Evolutionary conservation across 2,888 invertebrate species (phyloP).

Genomic region (Drosophila tripunctata): DNA sequence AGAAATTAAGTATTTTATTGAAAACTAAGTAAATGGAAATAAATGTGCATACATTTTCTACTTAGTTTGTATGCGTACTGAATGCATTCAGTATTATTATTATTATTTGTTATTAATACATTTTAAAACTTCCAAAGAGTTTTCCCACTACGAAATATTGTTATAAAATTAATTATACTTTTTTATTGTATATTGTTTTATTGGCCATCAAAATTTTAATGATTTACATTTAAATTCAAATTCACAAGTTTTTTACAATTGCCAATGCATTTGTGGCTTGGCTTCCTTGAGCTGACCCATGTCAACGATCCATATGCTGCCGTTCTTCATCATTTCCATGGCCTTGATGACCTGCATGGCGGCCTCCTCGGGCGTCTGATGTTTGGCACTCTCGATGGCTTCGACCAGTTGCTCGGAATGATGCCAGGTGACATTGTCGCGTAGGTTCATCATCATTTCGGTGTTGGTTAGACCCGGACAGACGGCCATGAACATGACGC

Average conservation of each 20-base stretch:
- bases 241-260: slow-evolving; percentile 55
- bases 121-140: too few species aligned
- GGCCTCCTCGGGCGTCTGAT: slow-evolving; percentile 81
- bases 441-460: slow-evolving; percentile 80
- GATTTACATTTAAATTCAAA: not conserved
- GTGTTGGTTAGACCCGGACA: slow-evolving; percentile 81
- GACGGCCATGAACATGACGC: slow-evolving; percentile 78
- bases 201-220: too few species aligned
- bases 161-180: too few species aligned
- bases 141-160: too few species aligned
- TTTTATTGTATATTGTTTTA: too few species aligned
- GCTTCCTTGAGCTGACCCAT: slow-evolving; percentile 80
- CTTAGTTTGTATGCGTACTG: too few species aligned
- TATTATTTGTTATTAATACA: too few species aligned
- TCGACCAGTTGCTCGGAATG: slow-evolving; percentile 71
- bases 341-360: slow-evolving; percentile 75
- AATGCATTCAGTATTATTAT: too few species aligned
- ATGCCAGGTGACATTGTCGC: slow-evolving; percentile 77
- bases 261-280: slow-evolving; percentile 73
- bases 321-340: slow-evolving; percentile 82
- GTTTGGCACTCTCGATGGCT: slow-evolving; percentile 71
- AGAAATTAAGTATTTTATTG: too few species aligned
- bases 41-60: too few species aligned
- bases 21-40: too few species aligned
- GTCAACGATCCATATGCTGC: slow-evolving; percentile 80